Percentiles rank a stretch among this genome's conserved stretches.
These are phyloP conservation scores for Nasonia giraulti DNA, from an alignment of 1,140 invertebrate genomes.

Conservation along the genomic window DNA sequence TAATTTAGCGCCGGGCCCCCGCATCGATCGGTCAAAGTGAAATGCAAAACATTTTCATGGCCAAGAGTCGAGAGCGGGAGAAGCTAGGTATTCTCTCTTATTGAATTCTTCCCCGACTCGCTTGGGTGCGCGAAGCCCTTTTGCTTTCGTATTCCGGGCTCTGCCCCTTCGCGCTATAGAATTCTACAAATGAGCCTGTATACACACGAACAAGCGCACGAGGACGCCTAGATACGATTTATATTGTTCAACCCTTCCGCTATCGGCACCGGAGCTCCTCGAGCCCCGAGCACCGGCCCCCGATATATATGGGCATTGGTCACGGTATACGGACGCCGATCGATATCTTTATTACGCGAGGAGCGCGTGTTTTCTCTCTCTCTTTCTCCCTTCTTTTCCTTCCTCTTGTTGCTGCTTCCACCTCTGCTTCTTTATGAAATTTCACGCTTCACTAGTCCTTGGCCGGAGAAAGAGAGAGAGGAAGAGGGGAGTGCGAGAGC, in stretches of 20 bases:
- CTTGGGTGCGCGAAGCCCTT: background rate
- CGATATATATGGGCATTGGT: conserved; percentile 58
- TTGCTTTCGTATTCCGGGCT: conserved; percentile 22
- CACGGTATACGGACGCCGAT: conserved; percentile 55
- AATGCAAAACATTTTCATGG: conserved; percentile 51
- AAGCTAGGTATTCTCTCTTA: conserved; percentile 43
- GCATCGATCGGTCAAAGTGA: conserved; percentile 35
- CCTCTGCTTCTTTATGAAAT: conserved; percentile 35
- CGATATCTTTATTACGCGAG: conserved; percentile 60
- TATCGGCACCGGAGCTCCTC: conserved; percentile 39
- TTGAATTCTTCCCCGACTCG: conserved; percentile 40
- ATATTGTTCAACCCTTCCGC: conserved; percentile 58
- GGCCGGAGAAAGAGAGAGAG: background rate
- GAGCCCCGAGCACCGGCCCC: background rate
- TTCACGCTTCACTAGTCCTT: conserved; percentile 41
- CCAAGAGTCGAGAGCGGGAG: background rate
- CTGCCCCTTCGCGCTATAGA: conserved; percentile 27
- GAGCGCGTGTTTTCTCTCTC: background rate
- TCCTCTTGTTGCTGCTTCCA: conserved; percentile 1
- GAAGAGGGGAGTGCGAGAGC: background rate
- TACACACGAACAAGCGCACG: conserved; percentile 23
- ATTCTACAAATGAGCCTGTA: conserved; percentile 48
- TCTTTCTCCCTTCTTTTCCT: conserved; percentile 23
- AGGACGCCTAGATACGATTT: conserved; percentile 54
- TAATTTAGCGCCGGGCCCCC: background rate